Base-by-base conservation (phyloP, 2,888 invertebrate species). In the Nephrotoma guestfalica region DNA sequence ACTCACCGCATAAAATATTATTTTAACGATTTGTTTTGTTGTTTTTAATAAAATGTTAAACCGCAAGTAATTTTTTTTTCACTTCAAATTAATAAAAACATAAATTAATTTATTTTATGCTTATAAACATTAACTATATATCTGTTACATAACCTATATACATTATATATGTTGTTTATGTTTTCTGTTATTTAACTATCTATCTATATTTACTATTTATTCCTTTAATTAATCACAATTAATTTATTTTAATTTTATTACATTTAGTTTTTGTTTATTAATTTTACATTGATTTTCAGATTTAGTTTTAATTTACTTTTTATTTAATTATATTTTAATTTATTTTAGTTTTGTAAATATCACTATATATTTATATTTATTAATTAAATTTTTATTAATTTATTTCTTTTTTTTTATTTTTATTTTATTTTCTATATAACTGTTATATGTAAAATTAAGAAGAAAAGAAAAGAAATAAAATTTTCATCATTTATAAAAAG, bases 401-500 rank as follows among this genome's bases (percentile, higher is more conserved):
- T 57, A 15, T 57, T 57, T 18, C 57, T 57, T 57, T 57, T 30
- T 30, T 71, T 71, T 30, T 30, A 71, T 71, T 71, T 71, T 71
- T 71, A 71, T 30, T 71, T 71, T 71, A 71, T 71, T 71, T 71
- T 30, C 18, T 71, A 71, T 71, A 51, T 15, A 15, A 71, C 30
- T 71, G 71, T 71, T 71, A 71, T 71, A 71, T 71, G 30, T 30
- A 30, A 71, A 71, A 71, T 71, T 71, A 71, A 71, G 71, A 71
- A 71, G 30, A 71, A 71, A 30, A 71, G 42, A 84, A 84, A 84
- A 84, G 41, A 41, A 84, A 41, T 84, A 41, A 84, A 41, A 84
- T 41, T 41, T 84, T 84, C 84, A 84, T 84, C 84, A 84, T 84
- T 84, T 84, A 84, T 84, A 84, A 84, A 84, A 84, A 84, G 84